phyloP scores from a whole-genome alignment of 64 coral and sea anemone genomes.

The Catalaphyllia jardinei region DNA sequence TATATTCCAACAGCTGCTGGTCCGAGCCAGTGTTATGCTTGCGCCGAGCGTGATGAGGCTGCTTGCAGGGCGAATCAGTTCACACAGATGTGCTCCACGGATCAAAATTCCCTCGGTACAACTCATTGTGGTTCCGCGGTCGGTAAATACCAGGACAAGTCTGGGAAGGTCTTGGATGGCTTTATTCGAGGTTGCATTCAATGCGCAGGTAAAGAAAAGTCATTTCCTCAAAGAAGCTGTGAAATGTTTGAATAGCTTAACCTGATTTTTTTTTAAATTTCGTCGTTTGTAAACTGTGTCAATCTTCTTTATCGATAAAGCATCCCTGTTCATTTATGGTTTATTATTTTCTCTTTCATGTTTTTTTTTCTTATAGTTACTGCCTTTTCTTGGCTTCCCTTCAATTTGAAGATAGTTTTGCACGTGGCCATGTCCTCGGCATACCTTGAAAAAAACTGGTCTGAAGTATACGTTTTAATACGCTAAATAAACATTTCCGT shows the following conservation, averaged over 20 bases:
- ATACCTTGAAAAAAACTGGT: no score
- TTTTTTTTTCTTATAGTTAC: no score
- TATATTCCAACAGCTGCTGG: background rate
- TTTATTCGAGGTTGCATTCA: slow-evolving; percentile 5
- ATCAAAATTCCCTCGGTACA: background rate
- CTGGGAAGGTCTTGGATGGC: background rate
- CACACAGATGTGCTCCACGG: background rate
- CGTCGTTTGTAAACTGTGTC: no score
- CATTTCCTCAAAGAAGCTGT: background rate
- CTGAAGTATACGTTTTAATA: no score
- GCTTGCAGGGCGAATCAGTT: background rate
- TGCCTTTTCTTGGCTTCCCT: no score
- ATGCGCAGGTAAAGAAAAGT: background rate
- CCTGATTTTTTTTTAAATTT: no score
- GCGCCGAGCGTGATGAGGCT: background rate
- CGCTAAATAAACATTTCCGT: no score
- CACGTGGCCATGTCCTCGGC: no score
- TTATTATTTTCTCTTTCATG: no score
- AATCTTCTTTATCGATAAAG: no score
- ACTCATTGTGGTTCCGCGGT: background rate
- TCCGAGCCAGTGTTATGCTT: background rate
- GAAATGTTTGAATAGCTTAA: background rate
- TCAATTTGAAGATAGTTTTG: no score
- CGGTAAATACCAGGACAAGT: background rate
- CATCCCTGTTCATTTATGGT: no score